A percentile compares a stretch with the other conserved stretches of the same genome.
These are phyloP conservation scores for Drosophila neocordata DNA, from an alignment of 1,140 invertebrate species.

Conservation along the genomic window DNA sequence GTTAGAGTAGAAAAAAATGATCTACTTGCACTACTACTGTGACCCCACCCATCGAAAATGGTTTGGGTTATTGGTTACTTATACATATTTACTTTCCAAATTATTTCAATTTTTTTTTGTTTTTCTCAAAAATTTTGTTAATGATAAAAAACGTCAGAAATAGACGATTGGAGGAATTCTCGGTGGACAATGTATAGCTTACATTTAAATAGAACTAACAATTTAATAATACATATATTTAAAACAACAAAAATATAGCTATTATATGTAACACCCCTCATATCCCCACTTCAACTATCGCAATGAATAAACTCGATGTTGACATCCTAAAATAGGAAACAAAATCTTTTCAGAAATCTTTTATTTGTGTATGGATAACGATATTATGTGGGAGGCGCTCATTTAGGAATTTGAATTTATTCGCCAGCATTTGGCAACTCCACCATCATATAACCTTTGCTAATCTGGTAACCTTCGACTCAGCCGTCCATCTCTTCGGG, in stretches of 20 bases:
- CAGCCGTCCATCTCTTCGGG: neutral
- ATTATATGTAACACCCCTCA: slow-evolving; percentile 10
- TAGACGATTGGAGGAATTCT: slow-evolving; percentile 1
- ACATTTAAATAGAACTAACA: slow-evolving; percentile 11
- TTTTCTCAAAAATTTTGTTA: neutral
- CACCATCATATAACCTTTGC: neutral
- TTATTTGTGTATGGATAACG: too few relatives aligned
- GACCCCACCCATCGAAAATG: neutral
- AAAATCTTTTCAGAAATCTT: neutral
- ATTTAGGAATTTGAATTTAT: neutral
- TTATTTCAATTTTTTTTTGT: neutral
- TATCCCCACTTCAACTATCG: slow-evolving; percentile 2
- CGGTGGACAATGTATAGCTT: slow-evolving; percentile 14
- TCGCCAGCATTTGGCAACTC: neutral
- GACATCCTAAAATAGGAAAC: slow-evolving; percentile 38
- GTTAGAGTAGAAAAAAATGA: neutral
- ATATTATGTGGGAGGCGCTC: neutral
- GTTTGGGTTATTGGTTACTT: neutral
- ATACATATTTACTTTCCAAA: neutral
- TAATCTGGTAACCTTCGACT: slow-evolving; percentile 22
- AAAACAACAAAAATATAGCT: neutral
- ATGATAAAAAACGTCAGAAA: neutral
- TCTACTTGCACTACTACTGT: neutral
- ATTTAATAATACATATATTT: neutral
- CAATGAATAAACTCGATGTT: slow-evolving; percentile 42